phyloP scores from a whole-genome alignment of 1,140 invertebrate genomes.

The Panagrolaimus sp. region DNA sequence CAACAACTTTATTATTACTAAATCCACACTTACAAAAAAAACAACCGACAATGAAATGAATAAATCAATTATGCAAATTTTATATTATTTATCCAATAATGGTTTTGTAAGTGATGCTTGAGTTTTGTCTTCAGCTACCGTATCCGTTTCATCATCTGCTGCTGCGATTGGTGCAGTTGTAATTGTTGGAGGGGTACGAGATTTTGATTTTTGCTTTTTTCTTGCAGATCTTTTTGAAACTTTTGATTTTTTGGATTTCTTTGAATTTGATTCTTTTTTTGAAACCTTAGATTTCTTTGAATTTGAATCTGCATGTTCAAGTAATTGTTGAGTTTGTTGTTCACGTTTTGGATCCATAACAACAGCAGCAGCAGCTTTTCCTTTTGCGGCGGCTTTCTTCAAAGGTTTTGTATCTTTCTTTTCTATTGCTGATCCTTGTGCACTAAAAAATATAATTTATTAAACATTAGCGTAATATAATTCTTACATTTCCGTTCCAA shows the following conservation, averaged over 20 bases:
- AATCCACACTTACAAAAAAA: too few species aligned
- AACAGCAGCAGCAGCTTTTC: too few species aligned
- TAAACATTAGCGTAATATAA: too few species aligned
- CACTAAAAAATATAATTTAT: too few species aligned
- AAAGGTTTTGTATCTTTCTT: neutral
- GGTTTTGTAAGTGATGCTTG: neutral
- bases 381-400: too few species aligned
- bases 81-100: too few species aligned
- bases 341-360: slow-evolving; percentile 3
- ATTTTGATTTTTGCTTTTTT: neutral
- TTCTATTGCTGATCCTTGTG: neutral
- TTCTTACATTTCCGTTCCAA: too few species aligned
- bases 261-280: too few species aligned
- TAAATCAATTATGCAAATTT: too few species aligned
- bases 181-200: neutral
- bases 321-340: neutral
- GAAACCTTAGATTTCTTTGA: neutral
- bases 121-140: neutral
- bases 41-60: too few species aligned
- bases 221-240: neutral
- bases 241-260: neutral
- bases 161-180: neutral
- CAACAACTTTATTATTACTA: too few species aligned
- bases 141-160: neutral
- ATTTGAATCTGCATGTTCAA: neutral